Evolutionary conservation across 2,888 invertebrate genomes (phyloP).

Genomic region (Leptopilina myrica): DNA sequence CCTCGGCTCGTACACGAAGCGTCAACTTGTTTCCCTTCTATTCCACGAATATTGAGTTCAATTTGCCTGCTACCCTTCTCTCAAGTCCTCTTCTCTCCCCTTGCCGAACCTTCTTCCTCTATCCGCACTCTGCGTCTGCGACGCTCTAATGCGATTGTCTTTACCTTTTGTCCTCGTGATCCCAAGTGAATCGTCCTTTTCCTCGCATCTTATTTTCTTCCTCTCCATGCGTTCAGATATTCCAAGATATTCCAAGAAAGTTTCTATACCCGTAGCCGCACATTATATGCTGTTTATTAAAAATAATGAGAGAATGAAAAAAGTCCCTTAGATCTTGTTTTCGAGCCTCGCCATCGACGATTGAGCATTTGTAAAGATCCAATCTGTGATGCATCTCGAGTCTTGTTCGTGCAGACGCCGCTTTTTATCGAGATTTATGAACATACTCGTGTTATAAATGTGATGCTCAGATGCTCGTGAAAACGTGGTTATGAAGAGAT

Average conservation of each 20-base stretch:
- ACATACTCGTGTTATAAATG: constrained; percentile 30
- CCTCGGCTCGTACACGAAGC: constrained; percentile 70
- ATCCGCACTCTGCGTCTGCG: constrained; percentile 55
- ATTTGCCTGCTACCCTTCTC: constrained; percentile 70
- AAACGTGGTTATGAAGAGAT: constrained; percentile 39
- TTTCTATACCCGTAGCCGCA: background rate
- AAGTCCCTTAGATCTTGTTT: constrained; percentile 25
- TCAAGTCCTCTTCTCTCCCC: constrained; percentile 42
- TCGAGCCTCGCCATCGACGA: background rate
- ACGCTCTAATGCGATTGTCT: constrained; percentile 71
- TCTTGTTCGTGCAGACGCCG: constrained; percentile 38
- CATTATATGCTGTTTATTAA: constrained; percentile 16
- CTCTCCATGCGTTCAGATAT: constrained; percentile 13
- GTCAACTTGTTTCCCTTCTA: constrained; percentile 76
- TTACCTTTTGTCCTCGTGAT: constrained; percentile 62
- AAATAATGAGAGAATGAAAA: constrained; percentile 15
- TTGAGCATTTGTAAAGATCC: constrained; percentile 37
- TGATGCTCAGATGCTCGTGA: constrained; percentile 36
- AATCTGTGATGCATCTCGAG: constrained; percentile 37
- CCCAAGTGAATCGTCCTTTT: constrained; percentile 59
- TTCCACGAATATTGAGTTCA: constrained; percentile 75
- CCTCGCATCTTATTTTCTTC: constrained; percentile 49
- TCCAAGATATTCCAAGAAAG: background rate
- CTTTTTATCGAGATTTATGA: constrained; percentile 40
- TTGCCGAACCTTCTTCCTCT: constrained; percentile 36